A percentile compares a stretch with the other conserved stretches of the same genome.
phyloP scores from a whole-genome alignment of 2,888 invertebrate genomes.

The Dryocosmus kuriphilus region DNA sequence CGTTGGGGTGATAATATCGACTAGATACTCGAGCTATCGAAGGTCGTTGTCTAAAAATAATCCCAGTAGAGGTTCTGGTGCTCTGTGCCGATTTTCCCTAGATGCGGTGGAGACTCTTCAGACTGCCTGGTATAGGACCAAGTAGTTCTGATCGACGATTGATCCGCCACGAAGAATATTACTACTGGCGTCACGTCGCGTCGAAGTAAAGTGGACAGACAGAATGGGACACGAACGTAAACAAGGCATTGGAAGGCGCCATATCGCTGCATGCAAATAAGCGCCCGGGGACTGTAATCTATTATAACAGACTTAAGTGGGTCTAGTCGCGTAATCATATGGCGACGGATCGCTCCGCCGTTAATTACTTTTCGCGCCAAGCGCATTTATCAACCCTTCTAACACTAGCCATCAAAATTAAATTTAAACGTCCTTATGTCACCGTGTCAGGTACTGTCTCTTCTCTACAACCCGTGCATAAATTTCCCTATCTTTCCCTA shows the following conservation, averaged over 20 bases:
- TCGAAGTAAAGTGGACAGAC: neutral
- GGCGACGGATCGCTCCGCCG: constrained; percentile 61
- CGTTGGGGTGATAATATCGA: constrained; percentile 34
- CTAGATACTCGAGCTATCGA: constrained; percentile 27
- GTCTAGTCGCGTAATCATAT: constrained; percentile 61
- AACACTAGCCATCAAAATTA: constrained; percentile 19
- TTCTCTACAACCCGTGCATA: too few species aligned
- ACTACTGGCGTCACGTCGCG: neutral
- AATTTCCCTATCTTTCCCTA: too few species aligned
- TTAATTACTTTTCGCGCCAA: constrained; percentile 61
- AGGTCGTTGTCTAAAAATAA: constrained; percentile 39
- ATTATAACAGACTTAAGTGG: constrained; percentile 42
- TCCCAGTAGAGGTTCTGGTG: constrained; percentile 21
- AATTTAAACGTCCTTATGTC: constrained; percentile 24
- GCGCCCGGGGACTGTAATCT: constrained; percentile 45
- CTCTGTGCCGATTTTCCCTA: constrained; percentile 9
- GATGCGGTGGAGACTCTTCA: too few species aligned
- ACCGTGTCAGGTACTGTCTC: constrained; percentile 18
- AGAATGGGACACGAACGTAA: constrained; percentile 1
- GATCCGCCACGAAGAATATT: constrained; percentile 14
- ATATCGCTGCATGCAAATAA: constrained; percentile 45
- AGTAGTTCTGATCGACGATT: constrained; percentile 33
- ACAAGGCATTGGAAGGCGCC: constrained; percentile 28
- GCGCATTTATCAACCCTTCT: constrained; percentile 60
- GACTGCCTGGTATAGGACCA: constrained; percentile 24